Evolutionary conservation across 2,888 invertebrate genomes (phyloP), one percentile per base, ranked within the genome.

Genomic region (Drosophila anomalata): DNA sequence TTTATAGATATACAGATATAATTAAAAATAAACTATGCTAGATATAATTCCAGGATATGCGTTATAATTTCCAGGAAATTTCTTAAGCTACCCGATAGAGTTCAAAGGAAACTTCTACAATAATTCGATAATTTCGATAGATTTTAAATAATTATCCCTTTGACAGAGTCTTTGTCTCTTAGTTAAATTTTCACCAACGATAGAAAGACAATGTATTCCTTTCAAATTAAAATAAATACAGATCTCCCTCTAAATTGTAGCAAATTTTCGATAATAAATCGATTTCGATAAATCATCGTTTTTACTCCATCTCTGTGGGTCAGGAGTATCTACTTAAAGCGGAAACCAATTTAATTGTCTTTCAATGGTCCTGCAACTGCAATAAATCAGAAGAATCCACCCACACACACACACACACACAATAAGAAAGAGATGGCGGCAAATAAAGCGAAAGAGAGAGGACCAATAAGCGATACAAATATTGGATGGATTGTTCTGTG

Each of bases 331-430:
- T 52, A 31, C 46, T 53, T 47, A 20, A 62, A 47, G 12, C 11
- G 44, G 26, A 60, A 56, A 22, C 62, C 62, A 62, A 63, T 84
- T 81, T 84, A 81, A 84, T 84, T 84, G 81, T 81, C 81, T 77
- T 33, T 74, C 72, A 60, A 62, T 65, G 65, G 56, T 50, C 57
- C 33, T 33, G 33, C 48, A 62, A 66, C 51, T 75, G 81, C 73
- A 73, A 82, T 84, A 84, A 84, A 82, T 82, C 84, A 69, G 55
- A 56, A 36, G 50, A 29, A 24, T 58, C 20, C 41, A 58, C 17
- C 17, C 17, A 17, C 17, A 17, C 17, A 17, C 41, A 17, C 57
- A 20, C 14, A 14, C 14, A 14, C 14, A 24, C 11, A 12, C 24
- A 24, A 6, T 3, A 24, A 22, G 4, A 9, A n/a, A 33, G 11